Base-by-base conservation (phyloP, 37 sponge, comb jelly and placozoan genomes). In the Aphrocallistes beatrix region DNA sequence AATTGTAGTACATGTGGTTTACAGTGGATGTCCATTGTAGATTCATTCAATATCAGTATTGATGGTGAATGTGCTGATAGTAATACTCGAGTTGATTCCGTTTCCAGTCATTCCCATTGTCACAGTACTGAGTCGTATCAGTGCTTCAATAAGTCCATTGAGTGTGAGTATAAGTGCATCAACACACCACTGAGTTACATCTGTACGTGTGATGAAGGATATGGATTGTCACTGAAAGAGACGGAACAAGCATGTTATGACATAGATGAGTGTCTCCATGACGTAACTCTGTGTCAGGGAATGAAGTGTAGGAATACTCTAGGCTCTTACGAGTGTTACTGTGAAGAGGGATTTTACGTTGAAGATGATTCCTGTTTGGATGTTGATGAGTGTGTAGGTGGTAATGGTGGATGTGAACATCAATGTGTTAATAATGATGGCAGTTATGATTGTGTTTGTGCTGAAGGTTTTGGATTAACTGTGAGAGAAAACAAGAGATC, bases 1-100 rank as follows among this genome's bases (percentile, higher is more conserved):
- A 60, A 60, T 30, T 60, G 75, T 60, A n/a, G n/a, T n/a, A 60
- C 75, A 25, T 60, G 75, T 60, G 28, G 34, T 32, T 6, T 60
- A 13, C 75, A 60, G n/a, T 60, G 75, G 75, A 60, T 60, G 75
- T 60, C 75, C n/a, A 60, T 60, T 25, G 75, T 60, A 13, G 75
- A 60, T 60, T 21, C 75, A 25, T 25, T 25, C n/a, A 28, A 28
- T 60, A 60, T 60, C n/a, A 28, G n/a, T 60, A 60, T 60, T 13
- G 34, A 25, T 25, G 75, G 75, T 25, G 34, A 28, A 25, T 60
- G 75, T 13, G 21, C 10, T 19, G 75, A 30, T 3, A 25, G 28
- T 60, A 30, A 30, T 60, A 3, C n/a, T 6, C 25, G 17, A 8
- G 34, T 60, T 25, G 75, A 60, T 60, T 60, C 75, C n/a, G 28